These are phyloP conservation scores for Fregata magnificens DNA, from an alignment of 2,113 vertebrate genomes.

Conservation along the genomic window DNA sequence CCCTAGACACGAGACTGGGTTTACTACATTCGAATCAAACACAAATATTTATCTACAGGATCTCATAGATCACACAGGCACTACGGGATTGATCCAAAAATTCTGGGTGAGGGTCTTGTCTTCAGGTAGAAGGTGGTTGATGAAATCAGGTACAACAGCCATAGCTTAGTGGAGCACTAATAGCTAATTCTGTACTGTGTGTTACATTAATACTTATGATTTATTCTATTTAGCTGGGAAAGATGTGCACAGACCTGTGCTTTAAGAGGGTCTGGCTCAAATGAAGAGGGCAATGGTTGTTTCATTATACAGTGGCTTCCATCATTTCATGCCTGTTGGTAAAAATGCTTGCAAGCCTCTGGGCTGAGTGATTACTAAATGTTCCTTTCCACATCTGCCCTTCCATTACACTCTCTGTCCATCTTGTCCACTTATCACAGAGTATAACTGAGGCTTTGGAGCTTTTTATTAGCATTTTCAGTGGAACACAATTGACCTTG, in stretches of 20 bases:
- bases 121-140: not conserved
- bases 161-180: not conserved
- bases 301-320: not conserved
- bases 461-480: not conserved
- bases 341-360: not conserved
- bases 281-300: not conserved
- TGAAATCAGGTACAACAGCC: not conserved
- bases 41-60: not conserved
- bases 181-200: not conserved
- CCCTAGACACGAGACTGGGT: not conserved
- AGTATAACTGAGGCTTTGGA: not conserved
- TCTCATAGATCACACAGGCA: not conserved
- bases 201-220: not conserved
- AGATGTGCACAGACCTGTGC: not conserved
- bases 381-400: not conserved
- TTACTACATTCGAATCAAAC: not conserved
- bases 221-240: not conserved
- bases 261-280: not conserved
- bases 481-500: not conserved
- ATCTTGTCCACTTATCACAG: not conserved
- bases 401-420: not conserved
- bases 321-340: not conserved
- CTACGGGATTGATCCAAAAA: not conserved
- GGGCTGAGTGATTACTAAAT: not conserved
- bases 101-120: not conserved